Percentiles rank a stretch among this genome's conserved stretches.
phyloP scores from a whole-genome alignment of 2,797 vertebrate genomes.

The Ceryle rudis region DNA sequence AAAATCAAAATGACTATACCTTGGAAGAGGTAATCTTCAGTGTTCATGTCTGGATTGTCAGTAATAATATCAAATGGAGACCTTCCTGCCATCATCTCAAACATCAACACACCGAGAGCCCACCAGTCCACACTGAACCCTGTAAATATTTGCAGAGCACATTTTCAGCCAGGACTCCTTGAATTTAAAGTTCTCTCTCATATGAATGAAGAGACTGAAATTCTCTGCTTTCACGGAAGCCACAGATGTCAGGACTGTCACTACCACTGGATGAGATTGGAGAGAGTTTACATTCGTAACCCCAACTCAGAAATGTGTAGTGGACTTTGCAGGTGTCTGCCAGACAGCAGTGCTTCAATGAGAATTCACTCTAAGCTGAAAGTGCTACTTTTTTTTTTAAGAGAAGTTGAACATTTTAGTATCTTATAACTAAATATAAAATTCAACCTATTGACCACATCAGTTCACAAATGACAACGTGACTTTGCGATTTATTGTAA shows the following conservation, averaged over 20 bases:
- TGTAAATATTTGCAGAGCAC: slow-evolving; percentile 18
- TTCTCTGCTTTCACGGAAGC: neutral
- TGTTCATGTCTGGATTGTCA: slow-evolving; percentile 99
- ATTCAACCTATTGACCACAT: neutral
- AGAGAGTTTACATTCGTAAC: too few species aligned
- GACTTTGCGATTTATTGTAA: neutral
- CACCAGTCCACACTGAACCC: slow-evolving; percentile 99
- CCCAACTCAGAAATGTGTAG: too few species aligned
- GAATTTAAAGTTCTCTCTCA: neutral
- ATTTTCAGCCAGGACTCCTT: neutral
- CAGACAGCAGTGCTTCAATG: neutral
- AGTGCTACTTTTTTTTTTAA: too few species aligned
- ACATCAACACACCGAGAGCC: slow-evolving; percentile 97
- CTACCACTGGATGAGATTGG: neutral
- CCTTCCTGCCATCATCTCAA: slow-evolving; percentile 99
- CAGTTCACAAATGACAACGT: neutral
- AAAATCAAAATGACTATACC: slow-evolving; percentile 72
- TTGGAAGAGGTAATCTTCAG: slow-evolving; percentile 99
- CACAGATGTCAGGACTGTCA: neutral
- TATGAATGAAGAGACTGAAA: neutral
- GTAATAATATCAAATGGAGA: slow-evolving; percentile 98
- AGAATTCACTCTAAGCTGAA: neutral
- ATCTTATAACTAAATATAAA: neutral
- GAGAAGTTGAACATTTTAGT: neutral
- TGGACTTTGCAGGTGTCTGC: neutral